A percentile compares a stretch with the other conserved stretches of the same genome.
Conservation (phyloP, 2,888 invertebrate genomes). For the Melangyna quadrimaculata region DNA sequence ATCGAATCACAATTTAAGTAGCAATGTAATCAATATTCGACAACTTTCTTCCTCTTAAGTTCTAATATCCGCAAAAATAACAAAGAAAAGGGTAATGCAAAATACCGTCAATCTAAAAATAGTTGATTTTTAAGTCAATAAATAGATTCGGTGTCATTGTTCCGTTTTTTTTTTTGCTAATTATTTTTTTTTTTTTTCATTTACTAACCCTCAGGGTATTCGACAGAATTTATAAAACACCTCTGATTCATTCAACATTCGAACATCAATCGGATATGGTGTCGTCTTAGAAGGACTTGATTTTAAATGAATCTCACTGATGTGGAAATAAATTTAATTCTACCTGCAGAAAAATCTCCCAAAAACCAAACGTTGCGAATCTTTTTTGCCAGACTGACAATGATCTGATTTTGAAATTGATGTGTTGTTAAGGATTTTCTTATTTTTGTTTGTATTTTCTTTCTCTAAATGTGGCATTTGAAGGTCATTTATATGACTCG, state of each 20-base stretch:
- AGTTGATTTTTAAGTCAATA: slow-evolving; percentile 1
- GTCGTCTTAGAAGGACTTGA: slow-evolving; percentile 39
- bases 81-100: background rate
- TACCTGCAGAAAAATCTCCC: background rate
- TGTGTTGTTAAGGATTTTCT: background rate
- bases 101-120: slow-evolving; percentile 10
- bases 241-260: slow-evolving; percentile 57
- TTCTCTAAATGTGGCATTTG: slow-evolving; percentile 70
- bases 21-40: slow-evolving; percentile 3
- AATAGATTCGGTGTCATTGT: slow-evolving; percentile 43
- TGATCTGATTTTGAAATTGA: slow-evolving; percentile 19
- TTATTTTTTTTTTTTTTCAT: background rate
- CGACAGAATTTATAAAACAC: slow-evolving; percentile 32
- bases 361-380: background rate
- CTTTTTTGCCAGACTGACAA: slow-evolving; percentile 28
- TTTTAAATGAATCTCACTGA: background rate
- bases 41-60: slow-evolving; percentile 8
- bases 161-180: background rate
- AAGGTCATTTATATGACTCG: slow-evolving; percentile 68
- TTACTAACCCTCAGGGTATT: slow-evolving; percentile 26
- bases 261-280: slow-evolving; percentile 58
- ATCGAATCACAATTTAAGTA: background rate
- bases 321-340: background rate
- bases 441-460: no score
- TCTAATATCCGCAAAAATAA: background rate